Evolutionary conservation across 2,888 invertebrate genomes (phyloP).

Genomic region (Alitta virens): DNA sequence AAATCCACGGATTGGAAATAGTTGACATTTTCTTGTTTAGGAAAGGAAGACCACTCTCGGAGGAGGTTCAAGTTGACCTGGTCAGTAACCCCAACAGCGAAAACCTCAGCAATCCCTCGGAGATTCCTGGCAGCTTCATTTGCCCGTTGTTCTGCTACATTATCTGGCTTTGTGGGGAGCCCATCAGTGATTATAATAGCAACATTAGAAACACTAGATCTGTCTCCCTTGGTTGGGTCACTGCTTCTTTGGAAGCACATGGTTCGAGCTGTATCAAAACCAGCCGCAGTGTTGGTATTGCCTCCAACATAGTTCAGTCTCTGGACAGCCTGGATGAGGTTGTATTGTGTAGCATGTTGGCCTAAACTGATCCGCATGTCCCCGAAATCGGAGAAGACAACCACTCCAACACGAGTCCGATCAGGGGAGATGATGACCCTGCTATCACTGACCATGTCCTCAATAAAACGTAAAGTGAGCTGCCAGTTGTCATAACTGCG

Average conservation of each 20-base stretch:
- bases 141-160: not conserved
- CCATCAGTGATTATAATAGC: conserved; percentile 15
- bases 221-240: not conserved
- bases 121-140: not conserved
- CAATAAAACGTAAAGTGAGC: conserved; percentile 8
- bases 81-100: not conserved
- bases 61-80: too few species aligned
- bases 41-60: too few species aligned
- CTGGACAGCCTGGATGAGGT: not conserved
- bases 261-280: conserved; percentile 18
- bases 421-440: conserved; percentile 10
- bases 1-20: too few species aligned
- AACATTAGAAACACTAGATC: conserved; percentile 4
- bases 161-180: not conserved
- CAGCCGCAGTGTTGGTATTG: conserved; percentile 23
- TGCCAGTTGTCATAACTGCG: conserved; percentile 7
- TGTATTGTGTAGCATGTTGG: not conserved
- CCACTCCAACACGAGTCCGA: conserved; percentile 11
- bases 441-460: conserved; percentile 7
- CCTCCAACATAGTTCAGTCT: conserved; percentile 10
- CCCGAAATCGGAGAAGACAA: conserved; percentile 19
- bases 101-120: not conserved
- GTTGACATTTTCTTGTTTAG: too few species aligned
- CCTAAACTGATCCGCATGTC: not conserved
- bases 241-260: conserved; percentile 11